phyloP scores from a whole-genome alignment of 2,113 vertebrate genomes.

The Cacatua alba region DNA sequence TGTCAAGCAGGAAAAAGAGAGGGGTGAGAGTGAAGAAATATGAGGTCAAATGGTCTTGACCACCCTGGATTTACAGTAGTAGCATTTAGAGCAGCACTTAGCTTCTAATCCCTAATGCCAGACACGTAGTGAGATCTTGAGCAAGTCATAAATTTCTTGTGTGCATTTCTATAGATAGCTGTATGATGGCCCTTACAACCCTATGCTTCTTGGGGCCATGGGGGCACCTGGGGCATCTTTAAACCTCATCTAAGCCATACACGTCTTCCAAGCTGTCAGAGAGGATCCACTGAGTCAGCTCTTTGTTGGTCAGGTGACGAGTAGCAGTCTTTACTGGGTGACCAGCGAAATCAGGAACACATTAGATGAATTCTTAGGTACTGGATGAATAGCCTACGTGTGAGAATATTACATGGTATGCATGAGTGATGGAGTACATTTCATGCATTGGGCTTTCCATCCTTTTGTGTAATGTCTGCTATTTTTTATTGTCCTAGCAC shows the following conservation, averaged over 20 bases:
- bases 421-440: neutral
- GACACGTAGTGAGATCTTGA: neutral
- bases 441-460: neutral
- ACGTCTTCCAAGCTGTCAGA: neutral
- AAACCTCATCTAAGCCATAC: neutral
- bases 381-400: neutral
- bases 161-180: neutral
- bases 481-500: neutral
- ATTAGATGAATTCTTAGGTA: neutral
- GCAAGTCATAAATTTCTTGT: neutral
- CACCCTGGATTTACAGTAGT: neutral
- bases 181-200: neutral
- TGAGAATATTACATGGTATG: neutral
- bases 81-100: neutral
- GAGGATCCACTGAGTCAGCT: neutral
- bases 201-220: neutral
- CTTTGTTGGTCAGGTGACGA: neutral
- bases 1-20: neutral
- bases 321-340: neutral
- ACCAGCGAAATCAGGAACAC: neutral
- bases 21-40: neutral
- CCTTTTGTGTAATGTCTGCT: neutral
- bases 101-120: neutral
- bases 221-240: neutral
- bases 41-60: slow-evolving; percentile 13